Percentiles rank a stretch among this genome's conserved stretches.
These are phyloP conservation scores for Pammene fasciana DNA, from an alignment of 2,888 invertebrate species.

Conservation along the genomic window DNA sequence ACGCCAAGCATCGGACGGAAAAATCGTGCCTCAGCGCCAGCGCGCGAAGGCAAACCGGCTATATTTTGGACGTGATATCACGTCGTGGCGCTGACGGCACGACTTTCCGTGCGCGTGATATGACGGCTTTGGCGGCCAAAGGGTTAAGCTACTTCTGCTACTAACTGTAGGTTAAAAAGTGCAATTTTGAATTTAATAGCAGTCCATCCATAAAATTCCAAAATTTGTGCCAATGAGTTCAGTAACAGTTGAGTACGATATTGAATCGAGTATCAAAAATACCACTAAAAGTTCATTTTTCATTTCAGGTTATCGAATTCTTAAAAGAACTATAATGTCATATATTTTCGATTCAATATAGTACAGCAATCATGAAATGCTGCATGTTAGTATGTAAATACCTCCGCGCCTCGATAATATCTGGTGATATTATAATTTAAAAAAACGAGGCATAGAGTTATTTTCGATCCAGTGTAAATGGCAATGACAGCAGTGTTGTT, in stretches of 20 bases:
- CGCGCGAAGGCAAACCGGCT: no score
- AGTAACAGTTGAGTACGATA: background rate
- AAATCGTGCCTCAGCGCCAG: no score
- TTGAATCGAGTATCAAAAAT: background rate
- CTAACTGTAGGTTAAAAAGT: conserved; percentile 23
- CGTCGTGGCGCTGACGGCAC: no score
- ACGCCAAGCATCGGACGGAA: no score
- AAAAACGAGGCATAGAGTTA: background rate
- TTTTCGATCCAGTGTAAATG: conserved; percentile 7
- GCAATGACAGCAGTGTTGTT: conserved; percentile 27
- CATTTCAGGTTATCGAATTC: no score
- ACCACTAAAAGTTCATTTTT: no score
- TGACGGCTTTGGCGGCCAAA: no score
- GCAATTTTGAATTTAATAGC: conserved; percentile 9
- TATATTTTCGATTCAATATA: conserved; percentile 4
- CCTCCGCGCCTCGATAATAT: background rate
- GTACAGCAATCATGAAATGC: conserved; percentile 1
- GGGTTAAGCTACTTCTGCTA: no score
- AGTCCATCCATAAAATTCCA: conserved; percentile 5
- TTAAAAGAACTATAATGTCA: no score
- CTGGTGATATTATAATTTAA: background rate
- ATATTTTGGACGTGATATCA: no score
- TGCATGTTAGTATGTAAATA: conserved; percentile 5
- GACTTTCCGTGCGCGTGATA: no score
- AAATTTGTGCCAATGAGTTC: conserved; percentile 13